These are phyloP conservation scores for Drosophila guanche DNA, from an alignment of 1,140 invertebrate species.

Conservation along the genomic window DNA sequence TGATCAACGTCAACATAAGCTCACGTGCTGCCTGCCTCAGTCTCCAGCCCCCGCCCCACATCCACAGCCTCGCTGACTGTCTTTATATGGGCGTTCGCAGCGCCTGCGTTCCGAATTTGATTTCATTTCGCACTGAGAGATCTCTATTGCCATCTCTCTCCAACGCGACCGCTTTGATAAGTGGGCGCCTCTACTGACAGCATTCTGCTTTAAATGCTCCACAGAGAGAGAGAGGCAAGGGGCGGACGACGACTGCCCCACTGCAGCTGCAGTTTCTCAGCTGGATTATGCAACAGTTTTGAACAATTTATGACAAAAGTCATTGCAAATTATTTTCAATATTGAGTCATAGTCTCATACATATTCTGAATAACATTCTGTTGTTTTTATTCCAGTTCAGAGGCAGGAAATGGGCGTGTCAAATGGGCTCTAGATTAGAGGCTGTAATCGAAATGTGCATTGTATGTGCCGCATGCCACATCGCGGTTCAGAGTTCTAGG, in stretches of 20 bases:
- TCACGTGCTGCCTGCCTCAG: constrained; percentile 27
- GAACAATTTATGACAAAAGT: constrained; percentile 73
- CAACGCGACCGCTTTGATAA: constrained; percentile 24
- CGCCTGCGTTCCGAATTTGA: constrained; percentile 31
- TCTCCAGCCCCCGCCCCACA: background rate
- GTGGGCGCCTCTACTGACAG: constrained; percentile 56
- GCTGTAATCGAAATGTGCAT: constrained; percentile 39
- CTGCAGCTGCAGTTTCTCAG: constrained; percentile 56
- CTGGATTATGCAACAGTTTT: constrained; percentile 69
- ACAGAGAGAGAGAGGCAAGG: background rate
- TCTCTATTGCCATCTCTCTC: constrained; percentile 25
- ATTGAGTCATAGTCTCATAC: constrained; percentile 50
- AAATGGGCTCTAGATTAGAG: constrained; percentile 24
- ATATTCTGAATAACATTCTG: constrained; percentile 29
- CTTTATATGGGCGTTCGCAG: constrained; percentile 35
- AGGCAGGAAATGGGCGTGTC: constrained; percentile 60
- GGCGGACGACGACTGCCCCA: background rate
- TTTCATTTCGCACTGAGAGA: constrained; percentile 52
- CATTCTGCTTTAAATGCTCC: constrained; percentile 37
- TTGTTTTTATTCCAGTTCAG: background rate
- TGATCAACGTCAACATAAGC: constrained; percentile 8
- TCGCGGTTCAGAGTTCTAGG: constrained; percentile 57
- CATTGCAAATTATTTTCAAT: constrained; percentile 73
- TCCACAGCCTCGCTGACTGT: too few relatives aligned
- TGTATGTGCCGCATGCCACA: background rate